Base-by-base conservation (phyloP, 2,113 vertebrate species). In the Callipepla squamata region DNA sequence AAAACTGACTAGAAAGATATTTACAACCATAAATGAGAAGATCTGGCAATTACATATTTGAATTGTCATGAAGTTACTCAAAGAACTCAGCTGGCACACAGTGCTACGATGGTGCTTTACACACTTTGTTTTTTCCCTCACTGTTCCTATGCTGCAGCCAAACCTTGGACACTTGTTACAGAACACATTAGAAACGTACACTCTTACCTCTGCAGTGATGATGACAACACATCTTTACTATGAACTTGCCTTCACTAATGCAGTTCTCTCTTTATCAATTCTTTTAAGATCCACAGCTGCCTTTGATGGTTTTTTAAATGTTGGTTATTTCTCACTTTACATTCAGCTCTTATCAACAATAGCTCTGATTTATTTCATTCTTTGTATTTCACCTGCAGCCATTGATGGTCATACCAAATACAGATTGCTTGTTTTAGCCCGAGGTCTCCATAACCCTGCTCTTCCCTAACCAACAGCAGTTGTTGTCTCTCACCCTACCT, bases 141-240 rank as follows among this genome's bases (percentile, higher is more conserved):
- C 14, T 61, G 7, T 21, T 44, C 2, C 51, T 47, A 28, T 1
- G 2, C 63, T 28, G 14, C 16, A 26, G 14, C 21, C 36, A 40
- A 40, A 63, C 40, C 47, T 17, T 51, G 28, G 36, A 23, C 63
- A 32, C 25, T 63, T 51, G 20, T 32, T 78, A 23, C 11, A 6
- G 21, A 42, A 32, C 1, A 1, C 5, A 22, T 17, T 2, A 45
- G 36, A 22, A 68, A 48, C 1, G 12, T 6, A 17, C 19, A 9
- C 21, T 2, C 2, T 28, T 22, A 23, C 28, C 53, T 51, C 72
- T 2, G 1, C 59, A 17, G 51, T 4, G 32, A 58, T 18, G 13
- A 53, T 30, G 28, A 42, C 51, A 63, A 20, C 28, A 26, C 1
- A 6, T 15, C 53, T 25, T 32, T 32, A 19, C 32, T 36, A 23